Evolutionary conservation across 2,888 invertebrate species (phyloP), one percentile per base, ranked within the genome.

Genomic region (Alsophila aescularia): DNA sequence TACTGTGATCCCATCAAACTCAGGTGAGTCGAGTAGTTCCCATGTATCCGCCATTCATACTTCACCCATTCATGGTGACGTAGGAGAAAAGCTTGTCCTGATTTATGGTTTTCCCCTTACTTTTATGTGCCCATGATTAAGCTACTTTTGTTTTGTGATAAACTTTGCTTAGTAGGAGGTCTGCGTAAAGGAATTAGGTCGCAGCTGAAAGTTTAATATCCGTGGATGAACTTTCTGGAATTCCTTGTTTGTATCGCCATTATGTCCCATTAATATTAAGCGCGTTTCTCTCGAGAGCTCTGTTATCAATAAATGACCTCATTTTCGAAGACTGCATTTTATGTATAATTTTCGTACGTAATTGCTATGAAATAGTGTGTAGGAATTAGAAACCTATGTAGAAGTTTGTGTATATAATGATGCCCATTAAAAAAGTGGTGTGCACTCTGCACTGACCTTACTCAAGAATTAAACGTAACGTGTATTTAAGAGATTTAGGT

Each of bases 31-130:
- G 18, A 31, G 58, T 50, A 43, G 41, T 32, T 50, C 40, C 35
- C 41, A 42, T 57, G 41, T 21, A 52, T 62, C 53, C 31, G 42
- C 69, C 77, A 79, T 82, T 79, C 75, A 81, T 68, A 57, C 61
- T 69, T 55, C 57, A 56, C 48, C 69, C 79, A 80, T 84, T 79
- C 77, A 79, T 72, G 75, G 66, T 85, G 83, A 85, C 85, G 82
- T 85, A 71, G 75, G 64, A 63, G 61, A 70, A 73, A 73, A 67
- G 54, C 55, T 56, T 62, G 65, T 71, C 62, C 62, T 69, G 65
- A 75, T 75, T 72, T 72, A 70, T 72, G 62, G 50, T 70, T 70
- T 70, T 69, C 70, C 63, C 65, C 65, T 66, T 72, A 67, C 64
- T 67, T 62, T 64, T 57, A 59, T 63, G 54, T 68, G 62, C 60